Evolutionary conservation across 2,888 invertebrate genomes (phyloP).

Genomic region (Coleophora flavipennella): DNA sequence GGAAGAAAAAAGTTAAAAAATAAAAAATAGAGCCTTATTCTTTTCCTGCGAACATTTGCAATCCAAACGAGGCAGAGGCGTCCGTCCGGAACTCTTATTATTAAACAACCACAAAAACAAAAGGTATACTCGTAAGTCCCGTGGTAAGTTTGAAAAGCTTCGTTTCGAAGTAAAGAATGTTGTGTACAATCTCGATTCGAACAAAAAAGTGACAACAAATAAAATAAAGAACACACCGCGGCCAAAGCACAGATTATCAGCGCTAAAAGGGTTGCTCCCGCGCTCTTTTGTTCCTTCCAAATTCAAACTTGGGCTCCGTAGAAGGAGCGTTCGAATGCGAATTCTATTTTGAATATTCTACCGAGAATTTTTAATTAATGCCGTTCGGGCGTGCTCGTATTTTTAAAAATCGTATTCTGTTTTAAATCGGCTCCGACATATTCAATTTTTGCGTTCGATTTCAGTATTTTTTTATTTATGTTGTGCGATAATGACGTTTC

Average conservation of each 20-base stretch:
- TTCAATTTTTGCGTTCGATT: constrained; percentile 72
- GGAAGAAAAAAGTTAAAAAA: too few relatives aligned
- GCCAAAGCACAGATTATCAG: constrained; percentile 71
- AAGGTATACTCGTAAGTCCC: constrained; percentile 46
- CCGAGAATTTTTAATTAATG: constrained; percentile 74
- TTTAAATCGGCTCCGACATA: constrained; percentile 67
- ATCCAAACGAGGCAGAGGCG: constrained; percentile 66
- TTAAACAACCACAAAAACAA: too few relatives aligned
- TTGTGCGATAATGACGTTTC: constrained; percentile 73
- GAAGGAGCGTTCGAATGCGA: constrained; percentile 71
- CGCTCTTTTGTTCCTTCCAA: constrained; percentile 70
- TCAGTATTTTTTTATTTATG: constrained; percentile 65
- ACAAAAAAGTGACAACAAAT: constrained; percentile 72
- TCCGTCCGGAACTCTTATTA: too few relatives aligned
- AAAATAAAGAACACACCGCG: constrained; percentile 63
- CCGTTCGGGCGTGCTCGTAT: constrained; percentile 65
- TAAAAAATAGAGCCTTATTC: too few relatives aligned
- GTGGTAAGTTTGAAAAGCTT: constrained; percentile 63
- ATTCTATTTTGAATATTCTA: constrained; percentile 74
- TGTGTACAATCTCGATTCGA: constrained; percentile 69
- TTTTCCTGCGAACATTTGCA: constrained; percentile 59
- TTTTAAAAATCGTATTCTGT: constrained; percentile 69
- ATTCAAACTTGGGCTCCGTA: constrained; percentile 69
- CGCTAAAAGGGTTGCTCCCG: constrained; percentile 74
- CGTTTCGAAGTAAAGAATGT: constrained; percentile 73